These are phyloP conservation scores for Globodera ellingtonae DNA, from an alignment of 1,140 invertebrate species.

Conservation along the genomic window DNA sequence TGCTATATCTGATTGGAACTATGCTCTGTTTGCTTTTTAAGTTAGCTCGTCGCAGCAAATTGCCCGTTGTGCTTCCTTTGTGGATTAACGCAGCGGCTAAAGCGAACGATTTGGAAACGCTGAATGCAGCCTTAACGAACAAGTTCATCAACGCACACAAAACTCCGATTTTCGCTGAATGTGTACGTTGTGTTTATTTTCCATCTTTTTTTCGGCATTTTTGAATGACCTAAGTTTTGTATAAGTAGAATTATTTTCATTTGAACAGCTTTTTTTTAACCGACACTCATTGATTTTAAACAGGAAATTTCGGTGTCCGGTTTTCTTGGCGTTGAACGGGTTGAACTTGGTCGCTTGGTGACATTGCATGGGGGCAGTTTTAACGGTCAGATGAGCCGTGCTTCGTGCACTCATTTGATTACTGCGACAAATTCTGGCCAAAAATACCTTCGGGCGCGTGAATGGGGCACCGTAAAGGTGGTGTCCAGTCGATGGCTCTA, in stretches of 20 bases:
- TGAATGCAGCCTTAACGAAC: background rate
- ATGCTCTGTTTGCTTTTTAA: background rate
- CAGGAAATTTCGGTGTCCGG: conserved; percentile 27
- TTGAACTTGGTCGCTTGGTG: conserved; percentile 24
- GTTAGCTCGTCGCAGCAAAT: background rate
- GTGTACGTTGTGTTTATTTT: conserved; percentile 7
- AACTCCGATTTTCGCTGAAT: conserved; percentile 10
- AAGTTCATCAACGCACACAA: background rate
- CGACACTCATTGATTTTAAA: background rate
- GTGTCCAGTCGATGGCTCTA: conserved; percentile 18
- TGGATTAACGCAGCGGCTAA: conserved; percentile 17
- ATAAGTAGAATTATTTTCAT: too few species aligned
- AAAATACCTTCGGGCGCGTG: conserved; percentile 18
- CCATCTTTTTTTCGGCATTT: too few species aligned
- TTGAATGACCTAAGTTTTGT: too few species aligned
- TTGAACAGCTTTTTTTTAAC: too few species aligned
- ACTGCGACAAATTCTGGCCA: conserved; percentile 16
- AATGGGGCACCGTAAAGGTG: conserved; percentile 19
- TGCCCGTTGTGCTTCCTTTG: conserved; percentile 12
- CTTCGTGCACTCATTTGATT: conserved; percentile 26
- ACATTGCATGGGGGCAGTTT: conserved; percentile 26
- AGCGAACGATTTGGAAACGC: background rate
- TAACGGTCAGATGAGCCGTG: conserved; percentile 21
- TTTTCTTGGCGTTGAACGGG: background rate
- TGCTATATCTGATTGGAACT: background rate